Conservation (phyloP, 1,140 invertebrate genomes). For the Leguminivora glycinivorella region DNA sequence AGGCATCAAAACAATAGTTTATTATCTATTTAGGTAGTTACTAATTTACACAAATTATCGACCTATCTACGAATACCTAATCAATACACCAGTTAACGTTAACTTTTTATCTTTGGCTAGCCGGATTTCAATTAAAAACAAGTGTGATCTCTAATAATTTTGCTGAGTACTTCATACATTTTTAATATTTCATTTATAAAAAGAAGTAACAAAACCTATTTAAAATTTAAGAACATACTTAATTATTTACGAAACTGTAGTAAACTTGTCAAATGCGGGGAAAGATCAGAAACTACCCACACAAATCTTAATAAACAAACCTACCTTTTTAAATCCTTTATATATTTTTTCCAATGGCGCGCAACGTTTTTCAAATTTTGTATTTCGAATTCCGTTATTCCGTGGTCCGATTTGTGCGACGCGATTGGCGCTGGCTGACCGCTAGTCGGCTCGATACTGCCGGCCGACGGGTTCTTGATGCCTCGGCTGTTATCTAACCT, state of each 20-base stretch:
- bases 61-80: background rate
- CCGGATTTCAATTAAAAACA: background rate
- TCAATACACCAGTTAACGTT: background rate
- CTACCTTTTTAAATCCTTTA: conserved; percentile 8
- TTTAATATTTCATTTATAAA: too few relatives aligned
- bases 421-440: conserved; percentile 1
- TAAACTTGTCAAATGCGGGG: too few relatives aligned
- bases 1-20: background rate
- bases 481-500: background rate
- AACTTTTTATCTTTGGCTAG: background rate
- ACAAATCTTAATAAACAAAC: background rate
- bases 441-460: conserved; percentile 6
- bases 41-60: conserved; percentile 17
- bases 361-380: background rate
- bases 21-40: background rate
- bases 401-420: background rate
- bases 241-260: too few relatives aligned
- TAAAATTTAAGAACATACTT: too few relatives aligned
- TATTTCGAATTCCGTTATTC: background rate
- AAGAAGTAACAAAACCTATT: too few relatives aligned
- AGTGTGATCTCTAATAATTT: too few relatives aligned
- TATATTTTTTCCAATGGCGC: background rate
- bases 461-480: conserved; percentile 6
- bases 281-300: too few relatives aligned
- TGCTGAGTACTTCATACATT: too few relatives aligned